Evolutionary conservation across 2,888 invertebrate species (phyloP).

Genomic region (Cotesia congregata): DNA sequence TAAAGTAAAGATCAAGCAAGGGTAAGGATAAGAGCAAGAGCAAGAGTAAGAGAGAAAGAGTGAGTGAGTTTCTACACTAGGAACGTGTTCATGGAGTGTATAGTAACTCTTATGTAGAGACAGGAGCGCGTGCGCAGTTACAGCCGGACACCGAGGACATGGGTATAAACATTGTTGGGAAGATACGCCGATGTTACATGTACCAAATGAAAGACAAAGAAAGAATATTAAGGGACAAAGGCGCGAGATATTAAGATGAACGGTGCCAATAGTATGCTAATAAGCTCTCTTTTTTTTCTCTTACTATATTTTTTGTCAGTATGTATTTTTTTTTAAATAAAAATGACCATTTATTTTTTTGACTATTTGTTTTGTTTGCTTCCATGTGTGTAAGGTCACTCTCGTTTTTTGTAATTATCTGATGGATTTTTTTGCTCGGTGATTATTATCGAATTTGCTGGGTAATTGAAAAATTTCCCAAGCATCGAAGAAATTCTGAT

Average conservation of each 20-base stretch:
- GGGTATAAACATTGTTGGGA: conserved; percentile 65
- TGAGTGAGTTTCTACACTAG: conserved; percentile 50
- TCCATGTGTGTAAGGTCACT: too few relatives aligned
- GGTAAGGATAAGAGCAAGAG: neutral
- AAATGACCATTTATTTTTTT: too few relatives aligned
- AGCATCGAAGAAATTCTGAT: too few relatives aligned
- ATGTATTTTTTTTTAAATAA: neutral
- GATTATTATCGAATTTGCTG: too few relatives aligned
- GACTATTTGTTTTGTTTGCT: too few relatives aligned
- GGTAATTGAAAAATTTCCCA: too few relatives aligned
- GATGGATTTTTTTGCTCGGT: too few relatives aligned
- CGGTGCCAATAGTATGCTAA: conserved; percentile 70
- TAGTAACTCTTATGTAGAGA: conserved; percentile 34
- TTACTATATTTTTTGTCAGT: conserved; percentile 58
- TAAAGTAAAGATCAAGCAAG: neutral
- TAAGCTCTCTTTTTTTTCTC: conserved; percentile 48
- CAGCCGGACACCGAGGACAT: conserved; percentile 63
- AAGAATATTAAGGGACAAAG: conserved; percentile 33
- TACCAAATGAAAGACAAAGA: conserved; percentile 40
- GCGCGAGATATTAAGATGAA: conserved; percentile 61
- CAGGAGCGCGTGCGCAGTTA: conserved; percentile 63
- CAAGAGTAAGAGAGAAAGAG: conserved; percentile 31
- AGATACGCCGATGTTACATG: conserved; percentile 58
- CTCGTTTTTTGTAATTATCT: too few relatives aligned
- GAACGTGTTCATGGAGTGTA: conserved; percentile 35